Evolutionary conservation across 2,113 vertebrate species (phyloP).

Genomic region (Formicarius rufipectus): DNA sequence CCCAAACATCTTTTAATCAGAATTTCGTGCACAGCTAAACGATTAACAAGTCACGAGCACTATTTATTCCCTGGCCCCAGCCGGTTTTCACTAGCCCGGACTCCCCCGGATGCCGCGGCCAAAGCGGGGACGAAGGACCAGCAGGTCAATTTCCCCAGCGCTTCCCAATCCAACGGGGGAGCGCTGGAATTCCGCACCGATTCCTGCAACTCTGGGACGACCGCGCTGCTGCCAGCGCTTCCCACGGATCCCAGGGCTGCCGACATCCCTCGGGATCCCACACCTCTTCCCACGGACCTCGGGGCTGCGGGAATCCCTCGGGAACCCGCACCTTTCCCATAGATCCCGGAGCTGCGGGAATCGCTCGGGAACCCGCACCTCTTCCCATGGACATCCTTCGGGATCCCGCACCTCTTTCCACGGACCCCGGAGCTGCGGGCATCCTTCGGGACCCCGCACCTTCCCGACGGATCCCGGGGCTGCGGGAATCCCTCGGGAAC

Average conservation of each 20-base stretch:
- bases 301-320: too few species aligned
- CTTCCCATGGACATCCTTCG: too few species aligned
- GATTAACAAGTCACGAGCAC: neutral
- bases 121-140: accelerated
- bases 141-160: accelerated
- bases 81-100: neutral
- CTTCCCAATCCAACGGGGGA: neutral
- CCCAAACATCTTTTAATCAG: neutral
- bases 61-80: neutral
- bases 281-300: neutral
- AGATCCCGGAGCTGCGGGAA: neutral
- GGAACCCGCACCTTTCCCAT: too few species aligned
- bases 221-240: neutral
- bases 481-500: too few species aligned
- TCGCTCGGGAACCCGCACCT: neutral
- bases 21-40: neutral
- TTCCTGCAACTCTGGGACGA: accelerated
- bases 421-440: too few species aligned
- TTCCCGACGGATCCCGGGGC: too few species aligned
- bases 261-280: neutral
- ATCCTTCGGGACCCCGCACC: too few species aligned
- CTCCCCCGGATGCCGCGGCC: accelerated
- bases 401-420: too few species aligned
- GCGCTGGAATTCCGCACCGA: neutral
- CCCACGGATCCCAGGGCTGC: accelerated